Evolutionary conservation across 2,888 invertebrate genomes (phyloP), one percentile per base, ranked within the genome.

Genomic region (Coleophora flavipennella): DNA sequence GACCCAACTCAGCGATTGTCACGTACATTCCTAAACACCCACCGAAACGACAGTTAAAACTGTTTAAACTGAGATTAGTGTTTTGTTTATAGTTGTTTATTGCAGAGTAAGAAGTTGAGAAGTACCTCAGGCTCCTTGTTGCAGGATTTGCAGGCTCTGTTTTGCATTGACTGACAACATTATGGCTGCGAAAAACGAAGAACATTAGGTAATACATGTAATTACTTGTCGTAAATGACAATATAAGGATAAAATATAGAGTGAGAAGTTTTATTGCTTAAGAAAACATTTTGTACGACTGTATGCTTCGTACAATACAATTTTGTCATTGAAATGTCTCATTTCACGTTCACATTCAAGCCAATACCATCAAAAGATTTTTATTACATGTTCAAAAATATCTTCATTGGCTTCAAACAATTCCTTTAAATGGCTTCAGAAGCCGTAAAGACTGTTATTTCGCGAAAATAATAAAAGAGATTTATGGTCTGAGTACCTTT

Each of bases 381-480:
- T 59, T 57, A 57, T 51, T 51, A 47, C 51, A 47, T 48, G 51
- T 53, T 59, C 55, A 53, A 48, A 58, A 62, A 63, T 57, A 57
- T 52, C 56, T 54, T 59, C 54, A 60, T 67, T 51, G 55, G 43
- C 44, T 51, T 44, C 58, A 59, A 59, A 66, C 57, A 64, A 63
- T 61, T 55, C 61, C 52, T 62, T 71, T 62, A 68, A 59, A 62
- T 57, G 55, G 63, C 61, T 63, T 62, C 61, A 53, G 65, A 62
- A 67, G 65, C 62, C 57, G 65, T 75, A 73, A 74, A 67, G 53
- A 57, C 48, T 58, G 59, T 59, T 58, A 52, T 65, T 69, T 63
- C 60, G 64, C 60, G 60, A 67, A 62, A 62, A 58, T 56, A 59
- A 67, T 66, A 70, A 70, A 72, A 51, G 57, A 68, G 76, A 76